Evolutionary conservation across 2,888 invertebrate genomes (phyloP).

Genomic region (Priocnemis perturbator): DNA sequence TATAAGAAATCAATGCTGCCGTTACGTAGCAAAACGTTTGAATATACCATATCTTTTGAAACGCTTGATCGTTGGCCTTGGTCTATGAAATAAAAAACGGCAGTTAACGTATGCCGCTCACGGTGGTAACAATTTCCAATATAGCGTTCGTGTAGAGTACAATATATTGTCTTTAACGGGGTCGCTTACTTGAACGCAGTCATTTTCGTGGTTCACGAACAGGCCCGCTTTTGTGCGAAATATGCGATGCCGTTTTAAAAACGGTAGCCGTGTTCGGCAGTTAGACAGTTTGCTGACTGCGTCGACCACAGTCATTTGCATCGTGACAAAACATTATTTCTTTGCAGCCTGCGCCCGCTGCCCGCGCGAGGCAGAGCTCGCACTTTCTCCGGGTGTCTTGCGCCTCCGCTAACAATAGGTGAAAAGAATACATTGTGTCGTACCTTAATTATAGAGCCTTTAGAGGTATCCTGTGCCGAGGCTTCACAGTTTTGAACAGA

Average conservation of each 20-base stretch:
- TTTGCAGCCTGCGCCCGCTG: constrained; percentile 22
- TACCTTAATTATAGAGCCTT: constrained; percentile 39
- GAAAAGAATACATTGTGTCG: constrained; percentile 27
- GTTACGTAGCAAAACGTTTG: too few species aligned
- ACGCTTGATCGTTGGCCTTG: too few species aligned
- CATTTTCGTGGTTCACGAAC: too few species aligned
- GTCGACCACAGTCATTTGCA: constrained; percentile 26
- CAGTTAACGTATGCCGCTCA: too few species aligned
- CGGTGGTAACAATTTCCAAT: too few species aligned
- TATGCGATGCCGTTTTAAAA: background rate
- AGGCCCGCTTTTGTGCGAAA: too few species aligned
- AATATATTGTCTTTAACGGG: too few species aligned
- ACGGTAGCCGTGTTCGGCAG: background rate
- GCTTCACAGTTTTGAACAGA: constrained; percentile 14
- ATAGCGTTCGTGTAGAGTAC: too few species aligned
- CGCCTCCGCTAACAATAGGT: constrained; percentile 23
- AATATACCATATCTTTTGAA: too few species aligned
- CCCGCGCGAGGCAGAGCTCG: background rate
- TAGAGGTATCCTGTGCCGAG: constrained; percentile 8
- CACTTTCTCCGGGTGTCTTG: constrained; percentile 6
- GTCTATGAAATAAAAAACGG: too few species aligned
- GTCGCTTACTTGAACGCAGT: too few species aligned
- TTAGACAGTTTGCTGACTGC: background rate
- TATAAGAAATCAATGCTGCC: too few species aligned
- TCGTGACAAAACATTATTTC: constrained; percentile 40